A percentile compares a stretch with the other conserved stretches of the same genome.
These are phyloP conservation scores for Takifugu ocellatus DNA, from an alignment of 2,797 vertebrate species.

Conservation along the genomic window DNA sequence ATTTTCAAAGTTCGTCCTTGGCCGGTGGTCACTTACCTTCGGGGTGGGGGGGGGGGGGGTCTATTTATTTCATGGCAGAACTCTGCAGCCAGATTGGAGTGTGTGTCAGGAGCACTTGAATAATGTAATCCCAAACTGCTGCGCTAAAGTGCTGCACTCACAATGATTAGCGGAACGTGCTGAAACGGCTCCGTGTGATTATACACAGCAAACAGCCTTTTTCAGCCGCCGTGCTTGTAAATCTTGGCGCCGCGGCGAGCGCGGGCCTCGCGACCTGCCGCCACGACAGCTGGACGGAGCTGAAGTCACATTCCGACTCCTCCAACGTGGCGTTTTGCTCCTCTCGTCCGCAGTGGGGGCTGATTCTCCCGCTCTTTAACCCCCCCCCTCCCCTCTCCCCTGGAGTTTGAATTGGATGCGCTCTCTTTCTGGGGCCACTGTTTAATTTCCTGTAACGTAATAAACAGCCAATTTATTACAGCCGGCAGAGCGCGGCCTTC, in stretches of 20 bases:
- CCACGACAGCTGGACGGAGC: too few relatives aligned
- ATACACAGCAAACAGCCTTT: slow-evolving; percentile 31
- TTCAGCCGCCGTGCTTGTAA: too few relatives aligned
- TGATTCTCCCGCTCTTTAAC: slow-evolving; percentile 52
- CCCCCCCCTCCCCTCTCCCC: slow-evolving; percentile 34
- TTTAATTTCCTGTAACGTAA: slow-evolving; percentile 76
- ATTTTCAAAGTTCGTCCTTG: slow-evolving; percentile 16
- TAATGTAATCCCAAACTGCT: slow-evolving; percentile 46
- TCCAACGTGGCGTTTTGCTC: slow-evolving; percentile 28
- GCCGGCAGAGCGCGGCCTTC: slow-evolving; percentile 52
- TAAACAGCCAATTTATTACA: slow-evolving; percentile 75
- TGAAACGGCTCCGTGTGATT: slow-evolving; percentile 42
- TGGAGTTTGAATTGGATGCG: slow-evolving; percentile 62
- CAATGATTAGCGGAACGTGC: slow-evolving; percentile 60
- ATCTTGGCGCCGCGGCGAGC: too few relatives aligned
- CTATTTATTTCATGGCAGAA: slow-evolving; percentile 31
- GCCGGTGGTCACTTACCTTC: slow-evolving; percentile 19
- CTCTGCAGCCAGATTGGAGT: slow-evolving; percentile 28
- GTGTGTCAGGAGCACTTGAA: slow-evolving; percentile 30
- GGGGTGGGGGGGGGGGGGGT: slow-evolving; percentile 3
- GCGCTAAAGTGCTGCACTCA: slow-evolving; percentile 39
- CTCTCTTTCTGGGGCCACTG: slow-evolving; percentile 60
- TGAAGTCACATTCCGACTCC: slow-evolving; percentile 43
- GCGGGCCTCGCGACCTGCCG: too few relatives aligned
- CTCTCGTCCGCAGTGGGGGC: slow-evolving; percentile 39